Evolutionary conservation across 2,797 vertebrate species (phyloP).

Genomic region (Oophaga sylvatica): DNA sequence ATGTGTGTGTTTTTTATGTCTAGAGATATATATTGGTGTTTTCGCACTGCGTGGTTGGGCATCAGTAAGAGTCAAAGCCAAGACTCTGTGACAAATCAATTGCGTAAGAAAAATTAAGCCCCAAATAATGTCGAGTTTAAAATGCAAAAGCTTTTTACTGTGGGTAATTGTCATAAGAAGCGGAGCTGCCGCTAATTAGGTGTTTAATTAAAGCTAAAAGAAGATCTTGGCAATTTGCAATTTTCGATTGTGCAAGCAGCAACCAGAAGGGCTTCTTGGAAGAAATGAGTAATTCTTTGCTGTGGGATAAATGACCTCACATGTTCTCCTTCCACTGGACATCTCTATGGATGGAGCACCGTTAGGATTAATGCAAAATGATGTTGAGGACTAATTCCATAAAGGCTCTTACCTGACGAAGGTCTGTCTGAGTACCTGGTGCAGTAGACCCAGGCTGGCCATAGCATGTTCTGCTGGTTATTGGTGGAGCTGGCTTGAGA

Average conservation of each 20-base stretch:
- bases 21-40: no score
- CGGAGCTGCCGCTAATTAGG: constrained; percentile 6
- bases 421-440: constrained; percentile 97
- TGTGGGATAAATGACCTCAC: neutral
- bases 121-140: constrained; percentile 33
- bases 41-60: neutral
- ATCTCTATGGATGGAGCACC: neutral
- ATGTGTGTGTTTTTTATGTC: constrained; percentile 20
- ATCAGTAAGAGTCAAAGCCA: neutral
- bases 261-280: neutral
- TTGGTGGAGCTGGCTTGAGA: constrained; percentile 88
- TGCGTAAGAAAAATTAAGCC: constrained; percentile 10
- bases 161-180: constrained; percentile 35
- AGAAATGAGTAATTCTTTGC: neutral
- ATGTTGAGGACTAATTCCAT: neutral
- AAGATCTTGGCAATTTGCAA: constrained; percentile 25
- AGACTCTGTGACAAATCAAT: constrained; percentile 29
- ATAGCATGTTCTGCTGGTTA: constrained; percentile 87
- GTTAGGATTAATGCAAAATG: neutral
- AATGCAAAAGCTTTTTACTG: constrained; percentile 30
- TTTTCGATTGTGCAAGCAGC: constrained; percentile 1
- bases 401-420: constrained; percentile 88
- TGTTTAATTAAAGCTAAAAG: constrained; percentile 43
- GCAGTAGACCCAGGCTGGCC: constrained; percentile 99
- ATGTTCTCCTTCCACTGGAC: neutral